Evolutionary conservation across 35 echinoderm and acorn worm genomes (phyloP).

Genomic region (Amphiura filiformis): DNA sequence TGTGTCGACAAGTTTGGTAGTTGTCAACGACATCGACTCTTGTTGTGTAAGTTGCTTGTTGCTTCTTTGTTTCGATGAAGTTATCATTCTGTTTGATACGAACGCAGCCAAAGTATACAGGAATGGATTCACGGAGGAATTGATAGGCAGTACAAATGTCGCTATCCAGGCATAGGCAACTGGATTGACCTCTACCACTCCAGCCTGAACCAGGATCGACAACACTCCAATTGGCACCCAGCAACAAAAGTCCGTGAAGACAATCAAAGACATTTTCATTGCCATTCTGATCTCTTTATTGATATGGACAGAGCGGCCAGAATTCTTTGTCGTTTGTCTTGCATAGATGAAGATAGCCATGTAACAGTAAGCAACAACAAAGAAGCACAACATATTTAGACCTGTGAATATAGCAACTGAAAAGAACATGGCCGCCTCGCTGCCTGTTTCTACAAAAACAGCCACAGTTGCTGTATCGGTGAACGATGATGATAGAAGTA

Average conservation of each 20-base stretch:
- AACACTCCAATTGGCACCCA: conserved; percentile 49
- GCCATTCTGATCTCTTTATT: conserved; percentile 24
- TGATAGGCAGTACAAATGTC: conserved; percentile 51
- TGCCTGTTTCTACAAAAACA: not conserved
- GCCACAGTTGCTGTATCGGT: not conserved
- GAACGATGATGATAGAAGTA: not conserved
- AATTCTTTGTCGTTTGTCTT: not conserved
- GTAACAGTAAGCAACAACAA: conserved; percentile 13
- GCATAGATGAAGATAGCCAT: conserved; percentile 2
- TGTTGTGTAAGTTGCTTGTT: too few species aligned
- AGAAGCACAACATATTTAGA: not conserved
- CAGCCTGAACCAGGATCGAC: conserved; percentile 19
- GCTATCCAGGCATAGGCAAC: conserved; percentile 40
- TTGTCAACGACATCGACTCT: too few species aligned
- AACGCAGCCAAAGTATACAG: conserved; percentile 42
- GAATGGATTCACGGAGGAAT: conserved; percentile 49
- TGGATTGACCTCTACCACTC: not conserved
- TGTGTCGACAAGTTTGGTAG: too few species aligned
- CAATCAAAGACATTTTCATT: conserved; percentile 15
- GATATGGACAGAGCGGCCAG: not conserved
- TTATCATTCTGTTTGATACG: too few species aligned
- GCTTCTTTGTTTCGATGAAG: too few species aligned
- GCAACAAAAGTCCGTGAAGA: conserved; percentile 44
- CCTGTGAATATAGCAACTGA: conserved; percentile 10
- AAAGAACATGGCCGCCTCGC: not conserved